Percentiles rank a stretch among this genome's conserved stretches.
These are phyloP conservation scores for Eupithecia subumbrata DNA, from an alignment of 2,888 invertebrate genomes.

Conservation along the genomic window DNA sequence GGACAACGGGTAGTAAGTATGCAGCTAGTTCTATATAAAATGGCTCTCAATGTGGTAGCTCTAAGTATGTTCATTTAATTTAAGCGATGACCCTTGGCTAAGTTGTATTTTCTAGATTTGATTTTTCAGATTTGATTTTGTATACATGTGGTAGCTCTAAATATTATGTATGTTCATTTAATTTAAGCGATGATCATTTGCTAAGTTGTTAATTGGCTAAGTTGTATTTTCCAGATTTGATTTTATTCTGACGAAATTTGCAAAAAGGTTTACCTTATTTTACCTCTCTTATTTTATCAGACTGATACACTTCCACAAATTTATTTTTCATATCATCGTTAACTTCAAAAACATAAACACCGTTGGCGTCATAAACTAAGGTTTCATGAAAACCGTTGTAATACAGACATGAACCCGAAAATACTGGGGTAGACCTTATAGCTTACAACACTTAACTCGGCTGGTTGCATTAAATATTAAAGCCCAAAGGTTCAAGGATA, in stretches of 20 bases:
- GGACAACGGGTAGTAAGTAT: too few species aligned
- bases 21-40: too few species aligned
- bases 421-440: slow-evolving; percentile 26
- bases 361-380: slow-evolving; percentile 14
- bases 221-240: neutral
- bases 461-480: slow-evolving; percentile 31
- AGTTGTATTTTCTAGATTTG: too few species aligned
- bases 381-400: slow-evolving; percentile 23
- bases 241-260: neutral
- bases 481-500: slow-evolving; percentile 32
- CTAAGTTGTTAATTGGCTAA: neutral
- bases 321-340: neutral
- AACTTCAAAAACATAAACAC: neutral
- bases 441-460: slow-evolving; percentile 21
- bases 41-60: too few species aligned
- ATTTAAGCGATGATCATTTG: neutral
- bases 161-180: too few species aligned
- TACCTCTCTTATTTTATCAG: neutral
- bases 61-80: too few species aligned
- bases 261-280: neutral
- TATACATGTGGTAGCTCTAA: too few species aligned
- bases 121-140: too few species aligned
- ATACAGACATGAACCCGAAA: slow-evolving; percentile 7
- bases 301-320: neutral
- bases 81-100: too few species aligned